Evolutionary conservation across 2,888 invertebrate species (phyloP).

Genomic region (Byasa hedistus): DNA sequence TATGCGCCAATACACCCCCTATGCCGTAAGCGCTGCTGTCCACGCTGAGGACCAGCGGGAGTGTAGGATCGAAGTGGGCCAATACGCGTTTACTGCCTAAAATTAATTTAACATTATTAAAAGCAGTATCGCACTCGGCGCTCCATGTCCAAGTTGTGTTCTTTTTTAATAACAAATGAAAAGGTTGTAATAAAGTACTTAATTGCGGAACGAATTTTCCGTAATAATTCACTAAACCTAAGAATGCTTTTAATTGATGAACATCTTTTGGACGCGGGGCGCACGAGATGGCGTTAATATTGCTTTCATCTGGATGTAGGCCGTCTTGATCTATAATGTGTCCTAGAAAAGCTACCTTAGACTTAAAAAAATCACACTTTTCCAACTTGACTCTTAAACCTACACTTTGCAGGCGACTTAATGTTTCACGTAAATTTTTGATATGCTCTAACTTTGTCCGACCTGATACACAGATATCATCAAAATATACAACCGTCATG

Average conservation of each 20-base stretch:
- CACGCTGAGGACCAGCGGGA: slow-evolving; percentile 3
- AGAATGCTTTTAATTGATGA: slow-evolving; percentile 29
- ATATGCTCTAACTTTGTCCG: too few species aligned
- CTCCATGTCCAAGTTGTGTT: slow-evolving; percentile 15
- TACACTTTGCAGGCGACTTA: neutral
- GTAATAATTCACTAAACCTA: slow-evolving; percentile 28
- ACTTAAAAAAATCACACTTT: slow-evolving; percentile 36
- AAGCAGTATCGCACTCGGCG: slow-evolving; percentile 22
- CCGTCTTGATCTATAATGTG: slow-evolving; percentile 33
- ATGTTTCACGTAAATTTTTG: too few species aligned
- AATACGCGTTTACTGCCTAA: slow-evolving; percentile 19
- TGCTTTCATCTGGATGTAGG: slow-evolving; percentile 29
- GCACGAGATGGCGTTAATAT: slow-evolving; percentile 30
- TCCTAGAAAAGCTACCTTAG: slow-evolving; percentile 35
- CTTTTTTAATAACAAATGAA: slow-evolving; percentile 27
- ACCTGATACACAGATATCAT: neutral
- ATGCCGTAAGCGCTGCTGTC: slow-evolving; percentile 16
- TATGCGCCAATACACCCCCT: slow-evolving; percentile 27
- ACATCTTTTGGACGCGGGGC: slow-evolving; percentile 31
- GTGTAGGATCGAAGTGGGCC: slow-evolving; percentile 11
- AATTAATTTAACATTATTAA: slow-evolving; percentile 23
- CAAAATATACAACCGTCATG: neutral
- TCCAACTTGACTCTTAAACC: slow-evolving; percentile 8
- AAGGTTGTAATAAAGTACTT: slow-evolving; percentile 18
- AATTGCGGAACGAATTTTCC: slow-evolving; percentile 21